Base-by-base conservation (phyloP, 2,113 vertebrate species). In the Siniperca chuatsi region DNA sequence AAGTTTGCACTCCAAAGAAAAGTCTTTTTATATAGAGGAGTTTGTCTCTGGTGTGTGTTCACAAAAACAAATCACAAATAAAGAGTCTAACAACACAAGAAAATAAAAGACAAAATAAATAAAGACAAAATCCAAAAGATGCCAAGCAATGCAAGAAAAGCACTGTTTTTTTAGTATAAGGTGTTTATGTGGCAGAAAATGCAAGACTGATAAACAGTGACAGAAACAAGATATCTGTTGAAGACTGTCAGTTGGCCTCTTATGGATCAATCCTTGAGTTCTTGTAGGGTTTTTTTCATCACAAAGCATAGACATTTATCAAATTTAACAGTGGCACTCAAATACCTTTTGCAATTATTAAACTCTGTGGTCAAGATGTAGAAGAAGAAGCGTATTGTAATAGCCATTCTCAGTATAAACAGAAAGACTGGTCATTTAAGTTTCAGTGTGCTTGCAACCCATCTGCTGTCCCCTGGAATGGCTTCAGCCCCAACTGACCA, bases 401-500 rank as follows among this genome's bases (percentile, higher is more conserved):
- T 44, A 37, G 23, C 54, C 40, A 25, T 69, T 86, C 54, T 82
- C 48, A 64, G 33, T 64, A 37, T 76, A 67, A 82, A 81, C 20
- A 54, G 62, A 75, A 84, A 42, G 8, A 16, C 11, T 4, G 15
- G 33, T 78, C 46, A 76, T 84, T 90, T 85, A 42, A 23, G 70
- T 62, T 79, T 80, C 46, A 13, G 21, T 58, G 68, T 44, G 75
- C 60, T 81, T 50, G 18, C 68, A 62, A 57, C 35, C 71, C 82
- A 88, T 91, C 87, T 89, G 89, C 79, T 9, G 42, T 21, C 48
- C 18, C 58, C 70, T 78, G 65, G 35, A 89, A 87, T 74, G 66
- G 81, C 74, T 86, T 75, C 62, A 37, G 68, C 50, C 78, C 70
- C 69, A 67, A 64, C 66, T 90, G 88, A 82, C 85, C 87, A 61